A percentile compares a stretch with the other conserved stretches of the same genome.
Evolutionary conservation across 37 sponge, comb jelly and placozoan genomes (phyloP).

Genomic region (Spongia lamella): DNA sequence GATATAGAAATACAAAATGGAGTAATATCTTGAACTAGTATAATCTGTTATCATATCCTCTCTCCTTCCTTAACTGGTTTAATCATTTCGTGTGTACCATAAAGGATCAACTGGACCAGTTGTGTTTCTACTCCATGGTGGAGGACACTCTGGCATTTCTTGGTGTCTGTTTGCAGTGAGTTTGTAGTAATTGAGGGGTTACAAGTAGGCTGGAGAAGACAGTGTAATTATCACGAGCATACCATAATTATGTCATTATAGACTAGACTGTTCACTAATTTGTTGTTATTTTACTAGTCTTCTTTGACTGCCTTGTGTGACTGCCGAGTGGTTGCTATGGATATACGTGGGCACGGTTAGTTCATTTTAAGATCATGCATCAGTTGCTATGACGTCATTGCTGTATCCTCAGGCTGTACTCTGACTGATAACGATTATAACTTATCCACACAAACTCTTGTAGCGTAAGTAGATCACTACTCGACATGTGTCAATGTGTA

Average conservation of each 20-base stretch:
- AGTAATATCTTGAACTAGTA: conserved; percentile 52
- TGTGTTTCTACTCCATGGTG: conserved; percentile 90
- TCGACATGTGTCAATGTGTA: conserved; percentile 12
- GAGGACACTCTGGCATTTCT: conserved; percentile 95
- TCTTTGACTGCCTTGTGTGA: conserved; percentile 30
- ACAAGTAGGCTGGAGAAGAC: background rate
- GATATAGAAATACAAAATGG: conserved; percentile 44
- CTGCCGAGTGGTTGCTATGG: conserved; percentile 74
- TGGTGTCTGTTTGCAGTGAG: conserved; percentile 91
- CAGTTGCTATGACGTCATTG: no score
- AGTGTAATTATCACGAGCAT: no score
- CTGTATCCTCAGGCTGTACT: conserved; percentile 1
- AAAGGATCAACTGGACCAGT: conserved; percentile 82
- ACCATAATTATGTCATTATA: no score
- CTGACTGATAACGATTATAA: conserved; percentile 52
- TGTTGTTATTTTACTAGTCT: conserved; percentile 38
- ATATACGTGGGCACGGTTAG: conserved; percentile 79
- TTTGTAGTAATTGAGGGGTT: conserved; percentile 6
- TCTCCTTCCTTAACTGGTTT: background rate
- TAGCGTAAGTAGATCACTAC: conserved; percentile 33
- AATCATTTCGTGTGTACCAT: conserved; percentile 82
- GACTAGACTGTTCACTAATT: conserved; percentile 3
- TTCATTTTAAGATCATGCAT: background rate
- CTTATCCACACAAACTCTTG: conserved; percentile 64
- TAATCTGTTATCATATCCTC: background rate